Evolutionary conservation across 2,797 vertebrate species (phyloP).

Genomic region (Podarcis lilfordi): DNA sequence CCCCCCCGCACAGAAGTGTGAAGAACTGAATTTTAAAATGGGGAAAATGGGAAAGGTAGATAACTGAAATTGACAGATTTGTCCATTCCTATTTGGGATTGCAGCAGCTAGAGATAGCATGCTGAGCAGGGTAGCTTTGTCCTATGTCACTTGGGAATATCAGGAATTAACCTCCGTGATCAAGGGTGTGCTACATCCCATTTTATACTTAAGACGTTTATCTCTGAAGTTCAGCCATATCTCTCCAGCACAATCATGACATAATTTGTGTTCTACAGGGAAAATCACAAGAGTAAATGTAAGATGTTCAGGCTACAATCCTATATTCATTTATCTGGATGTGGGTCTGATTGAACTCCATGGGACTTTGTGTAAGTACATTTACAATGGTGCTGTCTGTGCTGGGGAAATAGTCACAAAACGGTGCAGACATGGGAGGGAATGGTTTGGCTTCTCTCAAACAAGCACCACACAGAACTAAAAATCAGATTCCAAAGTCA

Average conservation of each 20-base stretch:
- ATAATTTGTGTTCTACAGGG: neutral
- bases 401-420: neutral
- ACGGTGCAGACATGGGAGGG: neutral
- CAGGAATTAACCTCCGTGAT: neutral
- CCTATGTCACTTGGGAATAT: neutral
- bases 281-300: neutral
- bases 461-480: neutral
- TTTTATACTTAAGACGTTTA: neutral
- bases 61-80: neutral
- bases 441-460: neutral
- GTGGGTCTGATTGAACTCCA: too few relatives aligned
- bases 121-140: neutral
- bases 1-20: too few relatives aligned
- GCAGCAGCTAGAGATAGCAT: neutral
- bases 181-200: neutral
- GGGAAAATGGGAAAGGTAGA: too few relatives aligned
- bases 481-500: neutral
- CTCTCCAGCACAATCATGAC: too few relatives aligned
- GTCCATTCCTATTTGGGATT: neutral
- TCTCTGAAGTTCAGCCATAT: neutral
- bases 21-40: too few relatives aligned
- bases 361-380: too few relatives aligned
- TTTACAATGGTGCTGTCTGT: too few relatives aligned
- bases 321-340: too few relatives aligned
- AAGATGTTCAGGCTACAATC: neutral